These are phyloP conservation scores for Phymorhynchus buccinoides DNA, from an alignment of 1,140 invertebrate genomes.

Conservation along the genomic window DNA sequence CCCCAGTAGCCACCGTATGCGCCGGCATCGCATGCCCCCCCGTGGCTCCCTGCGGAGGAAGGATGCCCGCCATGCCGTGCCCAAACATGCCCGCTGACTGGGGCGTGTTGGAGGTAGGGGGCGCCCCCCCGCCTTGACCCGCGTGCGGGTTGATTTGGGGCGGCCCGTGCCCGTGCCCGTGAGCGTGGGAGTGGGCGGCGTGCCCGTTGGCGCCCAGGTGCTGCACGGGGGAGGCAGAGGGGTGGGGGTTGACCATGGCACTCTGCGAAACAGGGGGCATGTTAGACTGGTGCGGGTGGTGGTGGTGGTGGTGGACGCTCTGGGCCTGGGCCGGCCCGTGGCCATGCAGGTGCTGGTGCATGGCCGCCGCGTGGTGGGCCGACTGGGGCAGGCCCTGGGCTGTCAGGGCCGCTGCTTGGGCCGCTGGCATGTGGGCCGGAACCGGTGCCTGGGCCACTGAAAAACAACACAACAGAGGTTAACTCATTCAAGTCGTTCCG, in stretches of 20 bases:
- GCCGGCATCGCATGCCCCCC: conserved; percentile 40
- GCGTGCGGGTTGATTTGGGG: conserved; percentile 34
- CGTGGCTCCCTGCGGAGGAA: conserved; percentile 8
- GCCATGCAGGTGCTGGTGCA: conserved; percentile 31
- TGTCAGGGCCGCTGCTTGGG: conserved; percentile 27
- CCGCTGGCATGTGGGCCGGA: conserved; percentile 48
- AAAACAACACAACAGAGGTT: conserved; percentile 2
- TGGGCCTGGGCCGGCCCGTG: background rate
- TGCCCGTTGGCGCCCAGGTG: conserved; percentile 7
- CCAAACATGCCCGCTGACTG: conserved; percentile 44
- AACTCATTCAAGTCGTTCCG: background rate
- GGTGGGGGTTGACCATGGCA: conserved; percentile 38
- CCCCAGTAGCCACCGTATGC: conserved; percentile 27
- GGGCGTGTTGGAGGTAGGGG: conserved; percentile 53
- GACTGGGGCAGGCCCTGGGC: conserved; percentile 25
- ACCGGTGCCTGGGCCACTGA: conserved; percentile 38
- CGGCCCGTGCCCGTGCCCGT: conserved; percentile 37
- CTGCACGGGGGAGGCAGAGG: conserved; percentile 27
- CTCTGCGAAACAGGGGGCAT: conserved; percentile 4
- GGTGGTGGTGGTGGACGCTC: conserved; percentile 18
- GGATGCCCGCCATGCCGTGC: conserved; percentile 30
- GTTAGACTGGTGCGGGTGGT: background rate
- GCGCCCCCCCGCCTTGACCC: conserved; percentile 42
- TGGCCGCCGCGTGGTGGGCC: conserved; percentile 25
- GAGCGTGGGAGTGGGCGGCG: conserved; percentile 11